Percentiles rank a stretch among this genome's conserved stretches.
phyloP scores from a whole-genome alignment of 2,797 vertebrate species.

The Notamacropus eugenii region DNA sequence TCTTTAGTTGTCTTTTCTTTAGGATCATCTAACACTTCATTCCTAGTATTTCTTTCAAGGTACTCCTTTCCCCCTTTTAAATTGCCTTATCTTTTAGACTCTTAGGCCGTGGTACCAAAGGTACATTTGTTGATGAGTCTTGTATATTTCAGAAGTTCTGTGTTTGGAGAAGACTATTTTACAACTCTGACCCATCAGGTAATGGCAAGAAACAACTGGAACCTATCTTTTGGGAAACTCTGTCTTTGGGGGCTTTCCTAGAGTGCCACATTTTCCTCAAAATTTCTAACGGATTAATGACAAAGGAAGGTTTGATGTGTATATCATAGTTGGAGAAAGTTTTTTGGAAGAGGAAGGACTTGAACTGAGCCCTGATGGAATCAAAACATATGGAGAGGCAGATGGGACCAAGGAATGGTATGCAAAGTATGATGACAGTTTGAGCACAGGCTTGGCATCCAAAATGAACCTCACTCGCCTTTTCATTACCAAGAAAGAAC shows the following conservation, averaged over 20 bases:
- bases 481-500: not conserved
- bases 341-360: not conserved
- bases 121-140: not conserved
- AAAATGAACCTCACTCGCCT: not conserved
- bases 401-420: not conserved
- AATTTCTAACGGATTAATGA: not conserved
- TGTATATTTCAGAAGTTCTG: not conserved
- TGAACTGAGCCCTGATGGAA: not conserved
- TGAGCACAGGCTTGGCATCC: not conserved
- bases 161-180: not conserved
- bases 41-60: not conserved
- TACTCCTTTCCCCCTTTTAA: not conserved
- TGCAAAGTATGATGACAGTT: not conserved
- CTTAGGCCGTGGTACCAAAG: not conserved
- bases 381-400: not conserved
- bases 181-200: not conserved
- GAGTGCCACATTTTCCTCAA: not conserved
- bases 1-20: not conserved
- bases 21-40: not conserved
- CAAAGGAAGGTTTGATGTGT: not conserved
- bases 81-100: not conserved
- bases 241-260: not conserved
- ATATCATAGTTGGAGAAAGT: not conserved
- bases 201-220: not conserved
- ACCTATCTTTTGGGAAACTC: not conserved